Base-by-base conservation (phyloP, 2,797 vertebrate genomes). In the Sarcoramphus papa region DNA sequence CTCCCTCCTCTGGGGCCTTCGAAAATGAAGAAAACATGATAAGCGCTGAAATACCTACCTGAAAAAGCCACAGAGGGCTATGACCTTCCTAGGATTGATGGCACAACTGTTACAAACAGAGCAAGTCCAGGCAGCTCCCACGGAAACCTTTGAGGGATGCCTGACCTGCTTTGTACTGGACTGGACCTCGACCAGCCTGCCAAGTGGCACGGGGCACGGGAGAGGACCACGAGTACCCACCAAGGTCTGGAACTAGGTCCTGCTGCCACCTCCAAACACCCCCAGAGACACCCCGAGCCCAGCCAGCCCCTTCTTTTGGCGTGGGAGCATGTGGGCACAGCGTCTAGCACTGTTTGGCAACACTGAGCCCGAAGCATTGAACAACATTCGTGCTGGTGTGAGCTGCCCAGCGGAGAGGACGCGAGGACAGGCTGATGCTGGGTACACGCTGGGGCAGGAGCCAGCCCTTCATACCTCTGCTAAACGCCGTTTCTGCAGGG, bases 291-390 rank as follows among this genome's bases (percentile, higher is more conserved):
- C 16, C 22, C 23, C 2, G 13, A 73, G 35, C 40, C 1, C 2
- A 43, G 18, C 7, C 67, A 82, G 48, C 25, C 63, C 62, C 75
- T 85, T n/a, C 12, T 57, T 25, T 2, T 2, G 27, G 8, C 4
- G 8, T 25, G 62, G 89, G 74, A 65, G 41, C 60, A 6, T 5
- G 1, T 2, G 77, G 65, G 51, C 41, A 6, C 27, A 8, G 37
- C 8, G 6, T 8, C n/a, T 6, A 7, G 59, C 72, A 0, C 40
- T 2, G 63, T 7, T n/a, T 0, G 1, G 24, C 54, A 21, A 3
- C 24, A 5, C 7, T 0, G 23, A 48, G 41, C 65, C 56, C 0
- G 0, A 1, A 45, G 48, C 9, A 0, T 14, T 25, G 72, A 3
- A 1, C 37, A 25, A 20, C 64, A 1, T 6, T 4, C 0, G 3